Evolutionary conservation across 2,888 invertebrate genomes (phyloP), one percentile per base, ranked within the genome.

Genomic region (Anoncus sp.): DNA sequence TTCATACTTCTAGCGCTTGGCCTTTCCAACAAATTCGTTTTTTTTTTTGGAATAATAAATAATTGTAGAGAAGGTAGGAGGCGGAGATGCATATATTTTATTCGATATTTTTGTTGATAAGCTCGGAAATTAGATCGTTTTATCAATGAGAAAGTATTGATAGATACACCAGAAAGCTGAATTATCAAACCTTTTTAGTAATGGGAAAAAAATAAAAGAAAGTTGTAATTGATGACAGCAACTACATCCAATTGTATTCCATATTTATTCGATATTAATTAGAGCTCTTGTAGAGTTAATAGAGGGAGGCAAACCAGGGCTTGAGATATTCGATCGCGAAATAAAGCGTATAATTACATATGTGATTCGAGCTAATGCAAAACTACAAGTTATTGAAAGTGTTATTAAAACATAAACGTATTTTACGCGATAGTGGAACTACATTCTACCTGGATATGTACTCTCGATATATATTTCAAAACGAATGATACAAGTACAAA

Each of bases 281-380:
- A 80, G 87, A 89, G 83, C 85, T 87, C 85, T 83, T 85, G 85
- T 83, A 83, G 85, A 86, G 83, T 84, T 84, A 81, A 86, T 83
- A 87, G 85, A 87, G 84, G 83, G 79, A 85, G 85, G 84, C 86
- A 87, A 87, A 89, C 85, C 86, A 85, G 86, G 51, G 47, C 24
- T 70, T 18, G 6, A 84, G 83, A 85, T 83, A 43, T 59, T 55
- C 59, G 24, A 78, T 81, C 77, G 78, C 35, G 14, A 55, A 51
- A 62, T 40, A 18, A 75, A 66, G 43, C 16, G n/a, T 18, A 38
- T 49, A 51, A 16, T 47, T 18, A 31, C 14, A 16, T 40, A 67
- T 31, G 12, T 31, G 12, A 45, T 16, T 35, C 43, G 43, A 43
- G 70, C 18, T 43, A 31, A 18, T 20, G 14, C 10, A 35, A 35